phyloP scores from a whole-genome alignment of 2,888 invertebrate genomes.

The Subacronicta megacephala region DNA sequence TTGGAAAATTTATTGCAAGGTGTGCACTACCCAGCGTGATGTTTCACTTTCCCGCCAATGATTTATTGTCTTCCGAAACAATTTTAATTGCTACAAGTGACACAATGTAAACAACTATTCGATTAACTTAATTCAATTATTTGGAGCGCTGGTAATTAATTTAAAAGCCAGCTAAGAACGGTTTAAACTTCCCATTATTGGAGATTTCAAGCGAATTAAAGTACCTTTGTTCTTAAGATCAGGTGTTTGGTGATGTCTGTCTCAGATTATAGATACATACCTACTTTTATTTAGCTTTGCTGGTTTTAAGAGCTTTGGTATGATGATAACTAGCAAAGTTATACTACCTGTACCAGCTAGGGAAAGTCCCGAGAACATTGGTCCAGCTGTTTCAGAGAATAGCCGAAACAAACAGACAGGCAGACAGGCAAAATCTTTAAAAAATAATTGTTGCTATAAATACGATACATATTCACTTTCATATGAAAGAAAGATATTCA shows the following conservation, averaged over 20 bases:
- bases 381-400: too few relatives aligned
- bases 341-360: too few relatives aligned
- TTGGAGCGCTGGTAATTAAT: slow-evolving; percentile 81
- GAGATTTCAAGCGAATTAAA: slow-evolving; percentile 57
- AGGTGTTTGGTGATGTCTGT: slow-evolving; percentile 13
- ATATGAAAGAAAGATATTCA: too few relatives aligned
- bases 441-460: too few relatives aligned
- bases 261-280: too few relatives aligned
- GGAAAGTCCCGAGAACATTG: too few relatives aligned
- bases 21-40: slow-evolving; percentile 84
- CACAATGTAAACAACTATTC: slow-evolving; percentile 89
- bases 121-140: slow-evolving; percentile 89
- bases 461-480: too few relatives aligned
- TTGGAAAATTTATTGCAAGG: slow-evolving; percentile 89
- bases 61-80: slow-evolving; percentile 88
- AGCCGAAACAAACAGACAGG: too few relatives aligned
- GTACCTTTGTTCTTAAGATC: slow-evolving; percentile 43
- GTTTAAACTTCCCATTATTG: slow-evolving; percentile 58
- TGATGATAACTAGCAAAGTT: too few relatives aligned
- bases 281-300: too few relatives aligned
- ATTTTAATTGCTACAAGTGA: slow-evolving; percentile 89
- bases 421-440: too few relatives aligned
- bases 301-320: too few relatives aligned
- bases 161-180: slow-evolving; percentile 76
- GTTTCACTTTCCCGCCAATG: slow-evolving; percentile 88